A percentile compares a stretch with the other conserved stretches of the same genome.
These are phyloP conservation scores for Philereme vetulata DNA, from an alignment of 2,888 invertebrate genomes.

Conservation along the genomic window DNA sequence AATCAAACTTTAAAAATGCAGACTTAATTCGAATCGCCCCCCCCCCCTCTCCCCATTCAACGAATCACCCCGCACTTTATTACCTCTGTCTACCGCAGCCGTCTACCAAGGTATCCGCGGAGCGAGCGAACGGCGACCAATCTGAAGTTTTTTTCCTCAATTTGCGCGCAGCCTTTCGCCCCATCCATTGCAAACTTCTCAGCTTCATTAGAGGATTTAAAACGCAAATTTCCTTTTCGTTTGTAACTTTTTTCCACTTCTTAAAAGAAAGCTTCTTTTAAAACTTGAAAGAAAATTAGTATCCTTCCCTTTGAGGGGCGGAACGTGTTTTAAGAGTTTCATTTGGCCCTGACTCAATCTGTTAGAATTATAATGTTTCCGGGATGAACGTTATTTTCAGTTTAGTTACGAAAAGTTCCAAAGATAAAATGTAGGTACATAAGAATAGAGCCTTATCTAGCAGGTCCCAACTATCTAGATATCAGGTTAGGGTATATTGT, in stretches of 20 bases:
- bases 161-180: conserved; percentile 78
- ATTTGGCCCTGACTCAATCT: conserved; percentile 74
- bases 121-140: conserved; percentile 30
- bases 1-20: not conserved
- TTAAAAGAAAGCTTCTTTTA: conserved; percentile 82
- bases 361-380: conserved; percentile 73
- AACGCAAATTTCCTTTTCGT: conserved; percentile 84
- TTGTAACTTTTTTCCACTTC: conserved; percentile 83
- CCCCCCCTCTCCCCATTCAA: not conserved
- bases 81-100: not conserved
- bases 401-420: conserved; percentile 14
- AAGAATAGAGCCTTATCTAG: too few relatives aligned
- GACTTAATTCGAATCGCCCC: not conserved
- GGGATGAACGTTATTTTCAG: conserved; percentile 41
- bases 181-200: conserved; percentile 82
- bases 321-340: conserved; percentile 75
- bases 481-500: too few relatives aligned
- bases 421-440: not conserved
- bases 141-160: conserved; percentile 72
- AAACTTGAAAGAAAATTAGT: conserved; percentile 81
- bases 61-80: not conserved
- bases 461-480: too few relatives aligned
- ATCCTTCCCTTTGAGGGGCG: conserved; percentile 78
- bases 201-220: conserved; percentile 84
- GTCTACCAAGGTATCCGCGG: conserved; percentile 26